Evolutionary conservation across 2,113 vertebrate species (phyloP).

Genomic region (Coptodon rendalli): DNA sequence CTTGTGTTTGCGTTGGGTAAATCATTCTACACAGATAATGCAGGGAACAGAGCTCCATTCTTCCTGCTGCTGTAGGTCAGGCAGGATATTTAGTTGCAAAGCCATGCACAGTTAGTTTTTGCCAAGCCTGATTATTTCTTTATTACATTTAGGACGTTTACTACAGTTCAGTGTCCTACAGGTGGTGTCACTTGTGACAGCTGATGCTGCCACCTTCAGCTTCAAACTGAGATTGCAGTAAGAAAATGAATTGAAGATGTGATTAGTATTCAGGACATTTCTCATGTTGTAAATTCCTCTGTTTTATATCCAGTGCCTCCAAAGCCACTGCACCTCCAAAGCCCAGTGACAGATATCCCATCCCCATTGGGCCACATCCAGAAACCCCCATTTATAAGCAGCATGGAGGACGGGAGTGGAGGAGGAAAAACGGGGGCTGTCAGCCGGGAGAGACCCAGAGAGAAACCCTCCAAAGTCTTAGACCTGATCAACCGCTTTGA

Average conservation of each 20-base stretch:
- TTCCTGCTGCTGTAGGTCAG: not conserved
- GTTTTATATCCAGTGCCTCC: conserved; percentile 82
- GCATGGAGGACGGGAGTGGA: conserved; percentile 81
- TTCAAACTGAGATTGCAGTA: not conserved
- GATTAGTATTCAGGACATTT: not conserved
- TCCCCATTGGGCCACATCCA: conserved; percentile 58
- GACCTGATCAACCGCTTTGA: conserved; percentile 96
- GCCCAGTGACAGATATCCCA: conserved; percentile 68
- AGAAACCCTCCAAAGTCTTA: conserved; percentile 85
- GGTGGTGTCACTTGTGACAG: not conserved
- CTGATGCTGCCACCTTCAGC: conserved; percentile 52
- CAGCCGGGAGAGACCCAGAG: conserved; percentile 44
- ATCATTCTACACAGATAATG: conserved; percentile 33
- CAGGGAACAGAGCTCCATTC: not conserved
- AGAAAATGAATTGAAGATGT: not conserved
- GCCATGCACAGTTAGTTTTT: not conserved
- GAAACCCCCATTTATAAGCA: conserved; percentile 41
- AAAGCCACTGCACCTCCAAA: conserved; percentile 87
- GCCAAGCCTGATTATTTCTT: not conserved
- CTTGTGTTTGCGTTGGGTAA: conserved; percentile 30
- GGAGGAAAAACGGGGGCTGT: conserved; percentile 61
- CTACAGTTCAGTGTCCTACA: not conserved
- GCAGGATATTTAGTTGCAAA: not conserved
- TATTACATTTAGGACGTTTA: not conserved
- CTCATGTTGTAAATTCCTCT: not conserved